Conservation (phyloP, 1,140 invertebrate species). For the Meteorus sp. region DNA sequence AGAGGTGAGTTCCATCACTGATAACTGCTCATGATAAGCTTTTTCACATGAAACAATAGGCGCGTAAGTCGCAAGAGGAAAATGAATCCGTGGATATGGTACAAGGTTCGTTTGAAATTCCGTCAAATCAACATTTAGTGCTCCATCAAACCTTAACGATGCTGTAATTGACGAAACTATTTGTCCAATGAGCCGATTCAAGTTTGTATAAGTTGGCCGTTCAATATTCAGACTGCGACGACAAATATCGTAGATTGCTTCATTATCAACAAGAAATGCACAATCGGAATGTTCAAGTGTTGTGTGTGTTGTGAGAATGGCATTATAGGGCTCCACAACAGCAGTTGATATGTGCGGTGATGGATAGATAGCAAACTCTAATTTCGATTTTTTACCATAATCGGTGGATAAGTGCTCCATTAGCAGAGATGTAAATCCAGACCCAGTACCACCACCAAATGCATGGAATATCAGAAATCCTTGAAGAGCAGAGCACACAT, state of each 20-base stretch:
- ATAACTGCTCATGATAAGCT: constrained; percentile 60
- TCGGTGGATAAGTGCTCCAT: constrained; percentile 47
- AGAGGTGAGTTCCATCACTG: constrained; percentile 63
- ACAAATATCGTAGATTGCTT: constrained; percentile 76
- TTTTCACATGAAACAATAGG: constrained; percentile 60
- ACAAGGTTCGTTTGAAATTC: constrained; percentile 72
- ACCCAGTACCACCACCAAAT: constrained; percentile 18
- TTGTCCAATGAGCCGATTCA: constrained; percentile 64
- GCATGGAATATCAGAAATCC: constrained; percentile 24
- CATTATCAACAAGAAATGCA: constrained; percentile 80
- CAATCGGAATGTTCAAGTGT: constrained; percentile 76
- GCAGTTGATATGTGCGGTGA: constrained; percentile 71
- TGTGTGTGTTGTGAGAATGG: constrained; percentile 73
- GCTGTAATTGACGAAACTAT: constrained; percentile 61
- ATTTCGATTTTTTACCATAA: constrained; percentile 61
- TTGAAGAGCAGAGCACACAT: constrained; percentile 12
- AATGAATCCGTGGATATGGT: constrained; percentile 65
- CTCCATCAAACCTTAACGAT: constrained; percentile 65
- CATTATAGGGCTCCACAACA: constrained; percentile 84
- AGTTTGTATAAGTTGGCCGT: constrained; percentile 63
- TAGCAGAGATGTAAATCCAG: constrained; percentile 16
- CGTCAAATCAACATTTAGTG: constrained; percentile 66
- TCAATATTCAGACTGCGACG: constrained; percentile 60
- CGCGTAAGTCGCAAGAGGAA: constrained; percentile 63
- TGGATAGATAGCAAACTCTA: constrained; percentile 68